Evolutionary conservation across 1,140 invertebrate species (phyloP), one percentile per base, ranked within the genome.

Genomic region (Cephus cinctus): DNA sequence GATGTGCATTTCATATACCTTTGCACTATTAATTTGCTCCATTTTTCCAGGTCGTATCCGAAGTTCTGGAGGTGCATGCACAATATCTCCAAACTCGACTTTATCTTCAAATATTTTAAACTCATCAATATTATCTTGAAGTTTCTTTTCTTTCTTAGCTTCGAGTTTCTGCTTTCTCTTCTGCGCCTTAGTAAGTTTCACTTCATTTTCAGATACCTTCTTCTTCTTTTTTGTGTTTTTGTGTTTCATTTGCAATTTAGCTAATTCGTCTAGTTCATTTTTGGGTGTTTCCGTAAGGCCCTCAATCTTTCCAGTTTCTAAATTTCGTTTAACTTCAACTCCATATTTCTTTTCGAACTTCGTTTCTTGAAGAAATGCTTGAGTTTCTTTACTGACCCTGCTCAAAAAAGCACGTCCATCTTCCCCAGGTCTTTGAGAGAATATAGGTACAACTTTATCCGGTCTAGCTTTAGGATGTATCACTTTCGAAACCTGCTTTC

Each of bases 51-150:
- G 81, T 27, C 52, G 59, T 11, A 69, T 52, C 47, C 65, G 77
- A 0, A 87, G 64, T 51, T 69, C 65, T 15, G 86, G 86, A 11
- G 86, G 86, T 46, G 76, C 82, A 62, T 86, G 81, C n/a, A 68
- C 80, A 40, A 84, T 69, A 60, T 87, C 86, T 2, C 84, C 85
- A 75, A 88, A 88, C 59, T 77, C 58, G 27, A 87, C 70, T 44
- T 78, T 67, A 59, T 87, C 86, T 34, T 69, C 66, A n/a, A 71
- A 54, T 8, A 42, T 55, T 15, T 67, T 45, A 40, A 71, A 77
- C 12, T 76, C 73, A 30, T 78, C 66, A 19, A 65, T 18, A 47
- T 67, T 48, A 23, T 73, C 51, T 15, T 69, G 34, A 39, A 52
- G 23, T 45, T 61, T 69, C 35, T 74, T 71, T 34, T 75, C 54